These are phyloP conservation scores for Chrysomallon squamiferum DNA, from an alignment of 1,140 invertebrate species.

Conservation along the genomic window DNA sequence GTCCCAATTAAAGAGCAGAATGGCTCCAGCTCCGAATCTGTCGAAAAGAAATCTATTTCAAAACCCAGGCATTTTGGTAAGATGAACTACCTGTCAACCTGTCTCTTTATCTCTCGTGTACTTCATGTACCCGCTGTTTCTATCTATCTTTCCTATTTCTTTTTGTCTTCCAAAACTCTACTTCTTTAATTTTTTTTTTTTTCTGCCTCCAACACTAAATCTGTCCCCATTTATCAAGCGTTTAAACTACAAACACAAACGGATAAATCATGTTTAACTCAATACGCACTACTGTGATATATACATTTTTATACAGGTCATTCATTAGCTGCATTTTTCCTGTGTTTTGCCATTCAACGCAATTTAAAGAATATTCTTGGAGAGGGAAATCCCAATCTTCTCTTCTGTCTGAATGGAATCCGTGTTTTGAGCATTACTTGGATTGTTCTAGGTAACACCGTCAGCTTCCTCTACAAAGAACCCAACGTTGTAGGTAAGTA, in stretches of 20 bases:
- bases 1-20: neutral
- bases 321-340: neutral
- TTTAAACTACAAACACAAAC: neutral
- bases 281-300: neutral
- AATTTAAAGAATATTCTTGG: constrained; percentile 14
- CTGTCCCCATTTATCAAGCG: no score
- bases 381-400: constrained; percentile 20
- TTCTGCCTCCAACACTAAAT: no score
- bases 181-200: no score
- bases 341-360: constrained; percentile 17
- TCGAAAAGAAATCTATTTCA: no score
- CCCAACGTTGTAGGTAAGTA: constrained; percentile 27
- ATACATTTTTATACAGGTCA: neutral
- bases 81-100: no score
- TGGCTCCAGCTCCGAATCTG: neutral
- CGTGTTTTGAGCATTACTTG: constrained; percentile 28
- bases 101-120: no score
- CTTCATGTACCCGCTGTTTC: no score
- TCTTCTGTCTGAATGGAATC: constrained; percentile 37
- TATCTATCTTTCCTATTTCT: no score
- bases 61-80: no score
- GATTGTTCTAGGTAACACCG: constrained; percentile 31
- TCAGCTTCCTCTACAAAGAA: constrained; percentile 11
- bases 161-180: no score
- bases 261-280: neutral